Evolutionary conservation across 2,113 vertebrate species (phyloP), one percentile per base, ranked within the genome.

Genomic region (Tetraodon nigroviridis): DNA sequence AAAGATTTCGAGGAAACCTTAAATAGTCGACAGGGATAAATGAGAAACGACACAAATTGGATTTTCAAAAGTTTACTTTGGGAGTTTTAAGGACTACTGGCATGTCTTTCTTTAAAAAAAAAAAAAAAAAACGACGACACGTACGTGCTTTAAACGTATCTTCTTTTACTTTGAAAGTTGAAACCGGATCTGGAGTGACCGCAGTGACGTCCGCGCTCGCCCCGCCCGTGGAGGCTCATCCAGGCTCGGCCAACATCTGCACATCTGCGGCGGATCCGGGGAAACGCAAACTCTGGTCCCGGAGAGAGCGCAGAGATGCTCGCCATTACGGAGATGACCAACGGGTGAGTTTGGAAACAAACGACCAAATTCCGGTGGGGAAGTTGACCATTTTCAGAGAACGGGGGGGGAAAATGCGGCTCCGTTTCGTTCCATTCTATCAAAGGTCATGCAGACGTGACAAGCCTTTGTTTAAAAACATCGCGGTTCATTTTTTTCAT

Each of bases 271-370:
- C 64, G 7, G 60, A n/a, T 7, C 37, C 17, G 21, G 61, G 17
- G 5, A 59, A 52, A 55, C 19, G 21, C 24, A 7, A 8, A 37
- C 50, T 24, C 20, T 6, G 40, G 46, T 12, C 59, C 19, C 15
- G 47, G 53, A 67, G 58, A 60, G 14, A 47, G 51, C 44, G 55
- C 24, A 50, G 50, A 0, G 69, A 90, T 89, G 89, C 82, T 90
- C 24, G 87, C 67, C 32, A 42, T 89, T 6, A 71, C 75, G n/a
- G 89, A 89, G 51, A 87, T 90, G 88, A 89, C 86, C 0, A 88
- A 88, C 20, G 87, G 89, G 89, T 90, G 15, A 84, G 87, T 61
- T 51, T 15, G 13, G 12, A 21, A 15, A 2, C 21, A 16, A 6
- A 2, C 7, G 2, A 54, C 18, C 2, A 71, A 1, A 64, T 56